A percentile compares a stretch with the other conserved stretches of the same genome.
phyloP scores from a whole-genome alignment of 2,888 invertebrate genomes.

The Julus scandinavius region DNA sequence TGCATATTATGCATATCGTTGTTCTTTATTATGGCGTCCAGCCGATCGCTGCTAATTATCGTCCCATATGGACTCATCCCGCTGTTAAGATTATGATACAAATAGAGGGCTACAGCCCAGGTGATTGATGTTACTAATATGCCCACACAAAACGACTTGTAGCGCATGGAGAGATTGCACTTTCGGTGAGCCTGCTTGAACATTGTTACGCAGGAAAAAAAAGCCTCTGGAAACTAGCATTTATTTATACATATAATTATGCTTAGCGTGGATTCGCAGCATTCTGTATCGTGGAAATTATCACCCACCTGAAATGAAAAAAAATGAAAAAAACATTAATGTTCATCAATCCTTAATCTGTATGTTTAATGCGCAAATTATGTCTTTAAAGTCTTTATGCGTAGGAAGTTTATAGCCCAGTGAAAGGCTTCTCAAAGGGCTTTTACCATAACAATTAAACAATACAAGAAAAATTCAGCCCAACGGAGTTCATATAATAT shows the following conservation, averaged over 20 bases:
- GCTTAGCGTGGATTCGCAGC: not conserved
- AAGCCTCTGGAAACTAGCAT: not conserved
- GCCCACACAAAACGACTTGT: slow-evolving; percentile 76
- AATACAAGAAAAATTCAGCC: too few relatives aligned
- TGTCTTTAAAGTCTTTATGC: too few relatives aligned
- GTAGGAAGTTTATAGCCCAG: too few relatives aligned
- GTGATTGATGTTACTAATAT: slow-evolving; percentile 79
- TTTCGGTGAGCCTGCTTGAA: not conserved
- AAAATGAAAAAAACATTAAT: too few relatives aligned
- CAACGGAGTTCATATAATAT: too few relatives aligned
- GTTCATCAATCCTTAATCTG: too few relatives aligned
- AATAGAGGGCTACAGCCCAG: slow-evolving; percentile 78
- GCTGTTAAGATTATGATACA: slow-evolving; percentile 68
- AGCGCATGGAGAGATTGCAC: slow-evolving; percentile 61
- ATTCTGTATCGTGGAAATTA: not conserved
- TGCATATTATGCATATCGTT: not conserved
- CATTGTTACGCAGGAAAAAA: not conserved
- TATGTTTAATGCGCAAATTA: too few relatives aligned
- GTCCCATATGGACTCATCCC: slow-evolving; percentile 53
- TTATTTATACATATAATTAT: not conserved
- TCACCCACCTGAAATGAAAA: not conserved
- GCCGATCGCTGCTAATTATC: slow-evolving; percentile 1
- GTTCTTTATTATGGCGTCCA: slow-evolving; percentile 7
- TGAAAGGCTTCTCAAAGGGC: too few relatives aligned
- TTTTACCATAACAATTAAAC: too few relatives aligned